phyloP scores from a whole-genome alignment of 2,797 vertebrate genomes.

The Xiphophorus birchmanni region DNA sequence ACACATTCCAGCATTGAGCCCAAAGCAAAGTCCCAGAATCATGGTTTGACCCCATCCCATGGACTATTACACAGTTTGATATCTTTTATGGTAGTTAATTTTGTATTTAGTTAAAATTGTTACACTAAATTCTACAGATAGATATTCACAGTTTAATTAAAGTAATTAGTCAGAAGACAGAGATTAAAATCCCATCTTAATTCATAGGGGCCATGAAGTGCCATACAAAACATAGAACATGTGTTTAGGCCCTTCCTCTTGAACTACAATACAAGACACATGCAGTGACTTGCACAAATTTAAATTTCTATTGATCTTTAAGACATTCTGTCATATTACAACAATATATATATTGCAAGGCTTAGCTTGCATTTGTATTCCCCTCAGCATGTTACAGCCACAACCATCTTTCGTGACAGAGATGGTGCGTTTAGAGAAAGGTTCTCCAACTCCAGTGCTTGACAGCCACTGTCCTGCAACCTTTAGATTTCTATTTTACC shows the following conservation, averaged over 20 bases:
- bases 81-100: background rate
- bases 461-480: background rate
- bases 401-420: background rate
- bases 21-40: constrained; percentile 57
- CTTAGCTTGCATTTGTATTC: background rate
- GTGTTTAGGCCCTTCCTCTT: constrained; percentile 12
- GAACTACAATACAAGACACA: constrained; percentile 21
- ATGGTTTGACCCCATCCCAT: constrained; percentile 9
- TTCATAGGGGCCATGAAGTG: constrained; percentile 62
- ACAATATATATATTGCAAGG: background rate
- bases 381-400: background rate
- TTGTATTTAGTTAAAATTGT: background rate
- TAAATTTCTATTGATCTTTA: background rate
- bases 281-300: background rate
- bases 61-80: background rate
- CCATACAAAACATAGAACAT: constrained; percentile 57
- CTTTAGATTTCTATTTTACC: background rate
- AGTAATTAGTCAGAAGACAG: constrained; percentile 46
- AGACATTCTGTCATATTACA: background rate
- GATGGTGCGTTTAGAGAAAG: background rate
- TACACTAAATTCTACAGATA: background rate
- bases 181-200: constrained; percentile 30
- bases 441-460: background rate
- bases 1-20: constrained; percentile 47
- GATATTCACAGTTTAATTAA: constrained; percentile 22